Evolutionary conservation across 2,888 invertebrate genomes (phyloP), one percentile per base, ranked within the genome.

Genomic region (Andrena haemorrhoa): DNA sequence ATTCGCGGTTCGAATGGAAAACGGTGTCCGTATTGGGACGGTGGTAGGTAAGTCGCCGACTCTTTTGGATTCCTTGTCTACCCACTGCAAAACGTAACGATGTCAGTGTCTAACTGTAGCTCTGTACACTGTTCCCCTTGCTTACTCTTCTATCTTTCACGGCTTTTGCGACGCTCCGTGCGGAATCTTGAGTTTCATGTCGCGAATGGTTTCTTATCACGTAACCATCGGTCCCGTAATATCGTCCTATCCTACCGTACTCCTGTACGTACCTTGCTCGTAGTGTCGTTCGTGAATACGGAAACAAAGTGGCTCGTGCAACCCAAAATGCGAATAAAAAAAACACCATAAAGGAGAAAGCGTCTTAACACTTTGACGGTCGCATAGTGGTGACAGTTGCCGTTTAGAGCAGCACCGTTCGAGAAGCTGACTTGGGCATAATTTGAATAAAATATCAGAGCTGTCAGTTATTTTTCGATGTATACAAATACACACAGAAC

Each of bases 81-180:
- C 51, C 20, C 20, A 51, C 51, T 51, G 20, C 8, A 20, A 20
- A 51, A 51, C 20, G n/a, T n/a, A 51, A 51, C 51, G 51, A 51
- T 51, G 51, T 51, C 51, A 51, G 51, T 51, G 51, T 16, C 51
- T 51, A 51, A 51, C 51, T 51, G 51, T 51, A 51, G 20, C 51
- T 51, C 41, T 41, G 16, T 41, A 41, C 41, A 41, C 41, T 41
- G n/a, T 51, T 51, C 20, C 20, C 20, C 20, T 20, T 20, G 20
- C 20, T 51, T 51, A 2, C 51, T n/a, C 20, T 51, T 20, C 8
- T 51, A 20, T 51, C 20, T 20, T 51, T 51, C 20, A 20, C 20
- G 51, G 20, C 4, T 51, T 51, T 51, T 20, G 51, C 51, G 51
- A 51, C 8, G 20, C 51, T 20, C n/a, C 20, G 51, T 20, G 51